Percentiles rank a stretch among this genome's conserved stretches.
phyloP scores from a whole-genome alignment of 53 echinoderm and acorn worm species.

The Zoroaster sp. region DNA sequence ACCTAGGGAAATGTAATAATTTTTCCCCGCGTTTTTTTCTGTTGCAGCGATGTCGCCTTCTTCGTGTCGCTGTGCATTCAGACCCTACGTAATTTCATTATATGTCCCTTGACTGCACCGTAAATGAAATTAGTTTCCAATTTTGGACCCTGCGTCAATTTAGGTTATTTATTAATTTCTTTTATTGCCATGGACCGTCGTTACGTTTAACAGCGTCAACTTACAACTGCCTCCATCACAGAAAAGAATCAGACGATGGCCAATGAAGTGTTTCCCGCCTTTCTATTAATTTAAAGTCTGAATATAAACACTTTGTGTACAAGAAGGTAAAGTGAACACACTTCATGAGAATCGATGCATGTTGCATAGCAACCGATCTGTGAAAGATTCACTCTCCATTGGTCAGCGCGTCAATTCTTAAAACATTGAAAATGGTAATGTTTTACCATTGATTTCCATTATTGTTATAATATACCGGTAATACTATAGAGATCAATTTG shows the following conservation, averaged over 20 bases:
- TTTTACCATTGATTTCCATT: too few species aligned
- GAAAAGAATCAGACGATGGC: background rate
- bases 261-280: too few species aligned
- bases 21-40: background rate
- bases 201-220: background rate
- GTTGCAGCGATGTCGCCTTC: background rate
- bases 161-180: background rate
- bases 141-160: constrained; percentile 1
- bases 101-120: background rate
- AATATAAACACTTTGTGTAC: too few species aligned
- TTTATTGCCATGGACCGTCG: background rate
- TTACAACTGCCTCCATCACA: background rate
- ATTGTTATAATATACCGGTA: too few species aligned
- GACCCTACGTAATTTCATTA: constrained; percentile 27
- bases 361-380: too few species aligned
- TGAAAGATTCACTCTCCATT: too few species aligned
- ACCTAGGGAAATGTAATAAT: background rate
- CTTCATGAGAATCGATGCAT: too few species aligned
- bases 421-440: too few species aligned
- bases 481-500: too few species aligned
- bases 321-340: too few species aligned
- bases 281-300: too few species aligned
- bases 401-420: too few species aligned
- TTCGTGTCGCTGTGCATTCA: background rate
- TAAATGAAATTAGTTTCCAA: constrained; percentile 2